Evolutionary conservation across 2,888 invertebrate genomes (phyloP).

Genomic region (Fissipunctia ypsillon): DNA sequence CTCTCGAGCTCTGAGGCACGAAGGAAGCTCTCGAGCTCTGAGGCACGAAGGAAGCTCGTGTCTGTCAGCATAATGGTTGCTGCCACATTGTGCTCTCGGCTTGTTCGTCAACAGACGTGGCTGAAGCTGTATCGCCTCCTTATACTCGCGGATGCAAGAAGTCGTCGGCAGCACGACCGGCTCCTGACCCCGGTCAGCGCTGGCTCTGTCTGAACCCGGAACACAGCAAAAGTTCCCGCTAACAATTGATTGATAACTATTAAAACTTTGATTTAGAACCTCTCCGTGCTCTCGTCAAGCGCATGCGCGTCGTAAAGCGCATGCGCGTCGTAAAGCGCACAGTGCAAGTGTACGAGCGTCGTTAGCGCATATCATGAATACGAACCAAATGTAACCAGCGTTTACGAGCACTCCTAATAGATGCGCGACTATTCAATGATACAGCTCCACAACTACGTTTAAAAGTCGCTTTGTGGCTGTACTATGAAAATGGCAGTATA

Average conservation of each 20-base stretch:
- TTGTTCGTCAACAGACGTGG: not conserved
- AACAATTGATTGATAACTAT: conserved; percentile 56
- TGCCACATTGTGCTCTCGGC: not conserved
- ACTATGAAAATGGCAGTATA: conserved; percentile 62
- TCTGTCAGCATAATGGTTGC: not conserved
- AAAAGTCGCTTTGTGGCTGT: conserved; percentile 52
- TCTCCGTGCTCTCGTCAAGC: conserved; percentile 36
- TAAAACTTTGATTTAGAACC: conserved; percentile 51
- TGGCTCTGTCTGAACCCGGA: conserved; percentile 46
- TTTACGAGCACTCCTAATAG: conserved; percentile 63
- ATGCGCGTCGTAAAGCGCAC: conserved; percentile 39
- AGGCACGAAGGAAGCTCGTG: conserved; percentile 10
- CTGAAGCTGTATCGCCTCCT: not conserved
- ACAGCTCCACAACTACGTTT: conserved; percentile 52
- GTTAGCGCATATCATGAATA: conserved; percentile 68
- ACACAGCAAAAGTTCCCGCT: conserved; percentile 22
- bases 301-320: conserved; percentile 39
- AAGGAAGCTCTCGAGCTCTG: conserved; percentile 16
- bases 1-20: conserved; percentile 12
- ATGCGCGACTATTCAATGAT: conserved; percentile 66
- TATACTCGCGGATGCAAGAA: not conserved
- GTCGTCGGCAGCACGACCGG: not conserved
- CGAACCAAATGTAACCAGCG: conserved; percentile 52
- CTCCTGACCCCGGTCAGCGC: not conserved
- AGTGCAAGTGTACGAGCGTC: conserved; percentile 29